These are phyloP conservation scores for Cantharis nigra DNA, from an alignment of 2,888 invertebrate species.

Conservation along the genomic window DNA sequence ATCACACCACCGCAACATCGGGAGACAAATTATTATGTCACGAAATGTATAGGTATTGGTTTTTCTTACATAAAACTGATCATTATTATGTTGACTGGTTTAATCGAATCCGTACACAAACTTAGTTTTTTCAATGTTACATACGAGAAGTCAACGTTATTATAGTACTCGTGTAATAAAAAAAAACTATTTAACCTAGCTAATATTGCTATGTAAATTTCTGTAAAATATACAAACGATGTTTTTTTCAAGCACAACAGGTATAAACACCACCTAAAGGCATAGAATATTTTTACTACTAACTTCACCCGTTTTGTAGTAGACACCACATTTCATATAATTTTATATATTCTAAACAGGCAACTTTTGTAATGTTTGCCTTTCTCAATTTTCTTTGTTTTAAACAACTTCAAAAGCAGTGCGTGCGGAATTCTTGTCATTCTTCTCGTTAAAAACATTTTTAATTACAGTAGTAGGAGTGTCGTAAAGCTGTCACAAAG, in stretches of 20 bases:
- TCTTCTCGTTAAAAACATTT: slow-evolving; percentile 32
- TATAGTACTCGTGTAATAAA: background rate
- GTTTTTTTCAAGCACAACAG: background rate
- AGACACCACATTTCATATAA: background rate
- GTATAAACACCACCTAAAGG: background rate
- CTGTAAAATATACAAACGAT: background rate
- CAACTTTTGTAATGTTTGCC: slow-evolving; percentile 24
- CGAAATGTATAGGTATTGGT: too few species aligned
- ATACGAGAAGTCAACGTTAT: background rate
- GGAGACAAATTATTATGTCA: too few species aligned
- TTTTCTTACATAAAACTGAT: too few species aligned
- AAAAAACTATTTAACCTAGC: background rate
- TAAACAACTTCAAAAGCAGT: slow-evolving; percentile 31
- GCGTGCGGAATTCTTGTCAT: slow-evolving; percentile 32
- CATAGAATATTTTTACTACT: background rate
- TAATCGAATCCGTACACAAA: background rate
- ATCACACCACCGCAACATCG: too few species aligned
- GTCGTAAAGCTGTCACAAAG: slow-evolving; percentile 32
- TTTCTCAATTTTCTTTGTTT: slow-evolving; percentile 30
- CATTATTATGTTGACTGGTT: background rate
- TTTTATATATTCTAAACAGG: slow-evolving; percentile 29
- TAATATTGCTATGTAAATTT: background rate
- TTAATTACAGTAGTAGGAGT: slow-evolving; percentile 32
- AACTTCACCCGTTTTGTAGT: background rate
- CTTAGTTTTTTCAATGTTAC: background rate